Conservation (phyloP, 2,888 invertebrate species). For the Meta bourneti region DNA sequence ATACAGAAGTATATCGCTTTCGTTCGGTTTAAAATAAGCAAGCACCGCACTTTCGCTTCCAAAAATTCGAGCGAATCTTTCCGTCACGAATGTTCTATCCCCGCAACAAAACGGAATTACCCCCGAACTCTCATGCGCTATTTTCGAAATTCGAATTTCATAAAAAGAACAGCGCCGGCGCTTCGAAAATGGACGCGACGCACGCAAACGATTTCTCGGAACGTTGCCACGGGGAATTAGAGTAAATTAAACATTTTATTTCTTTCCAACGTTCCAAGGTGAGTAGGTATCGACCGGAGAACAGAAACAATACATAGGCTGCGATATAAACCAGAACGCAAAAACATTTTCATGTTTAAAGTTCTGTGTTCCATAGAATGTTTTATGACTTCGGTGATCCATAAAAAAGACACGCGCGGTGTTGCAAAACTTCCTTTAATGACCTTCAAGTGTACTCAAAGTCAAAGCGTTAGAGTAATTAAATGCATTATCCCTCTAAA, state of each 20-base stretch:
- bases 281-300: not conserved
- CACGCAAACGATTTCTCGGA: not conserved
- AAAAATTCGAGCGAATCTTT: not conserved
- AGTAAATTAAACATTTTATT: not conserved
- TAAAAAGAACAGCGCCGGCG: not conserved
- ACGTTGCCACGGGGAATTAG: not conserved
- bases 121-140: not conserved
- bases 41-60: not conserved
- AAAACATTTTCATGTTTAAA: not conserved
- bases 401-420: not conserved
- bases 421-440: not conserved
- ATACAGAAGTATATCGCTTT: not conserved
- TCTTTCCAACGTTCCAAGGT: not conserved
- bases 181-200: not conserved
- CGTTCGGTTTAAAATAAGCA: not conserved
- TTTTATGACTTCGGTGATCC: not conserved
- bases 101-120: not conserved
- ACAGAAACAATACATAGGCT: not conserved
- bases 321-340: too few relatives aligned
- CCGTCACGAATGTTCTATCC: not conserved
- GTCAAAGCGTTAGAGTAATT: not conserved
- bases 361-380: not conserved
- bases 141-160: not conserved
- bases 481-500: slow-evolving; percentile 5
- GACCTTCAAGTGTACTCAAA: not conserved